phyloP scores from a whole-genome alignment of 2,113 vertebrate genomes.

The Corapipo altera region DNA sequence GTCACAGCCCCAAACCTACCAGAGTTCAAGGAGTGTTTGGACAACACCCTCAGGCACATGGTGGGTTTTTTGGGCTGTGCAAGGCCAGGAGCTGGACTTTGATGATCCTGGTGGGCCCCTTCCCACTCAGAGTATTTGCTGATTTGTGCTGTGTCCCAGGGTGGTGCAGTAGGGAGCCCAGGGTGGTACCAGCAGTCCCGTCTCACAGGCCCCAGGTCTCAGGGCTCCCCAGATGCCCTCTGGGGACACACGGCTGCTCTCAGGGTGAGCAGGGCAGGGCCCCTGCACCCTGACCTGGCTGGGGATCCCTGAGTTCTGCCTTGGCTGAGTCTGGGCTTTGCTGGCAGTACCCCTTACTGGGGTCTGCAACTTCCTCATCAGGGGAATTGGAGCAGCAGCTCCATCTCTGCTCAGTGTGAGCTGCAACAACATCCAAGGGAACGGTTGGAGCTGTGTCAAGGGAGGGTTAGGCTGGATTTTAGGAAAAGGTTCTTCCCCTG shows the following conservation, averaged over 20 bases:
- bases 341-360: accelerated
- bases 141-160: not conserved
- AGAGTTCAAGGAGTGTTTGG: not conserved
- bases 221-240: not conserved
- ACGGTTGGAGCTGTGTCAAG: accelerated
- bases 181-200: accelerated
- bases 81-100: not conserved
- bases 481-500: not conserved
- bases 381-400: not conserved
- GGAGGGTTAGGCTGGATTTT: accelerated
- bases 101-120: not conserved
- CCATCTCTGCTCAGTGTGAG: not conserved
- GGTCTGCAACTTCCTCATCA: not conserved
- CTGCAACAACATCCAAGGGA: not conserved
- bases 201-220: accelerated
- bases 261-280: not conserved
- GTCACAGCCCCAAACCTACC: not conserved
- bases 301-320: not conserved
- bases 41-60: not conserved
- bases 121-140: not conserved
- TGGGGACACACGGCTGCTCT: accelerated
- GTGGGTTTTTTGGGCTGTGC: not conserved
- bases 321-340: accelerated
- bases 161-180: not conserved
- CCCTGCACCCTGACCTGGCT: accelerated